These are phyloP conservation scores for Apogon hyalosoma DNA, from an alignment of 2,797 vertebrate genomes.

Conservation along the genomic window DNA sequence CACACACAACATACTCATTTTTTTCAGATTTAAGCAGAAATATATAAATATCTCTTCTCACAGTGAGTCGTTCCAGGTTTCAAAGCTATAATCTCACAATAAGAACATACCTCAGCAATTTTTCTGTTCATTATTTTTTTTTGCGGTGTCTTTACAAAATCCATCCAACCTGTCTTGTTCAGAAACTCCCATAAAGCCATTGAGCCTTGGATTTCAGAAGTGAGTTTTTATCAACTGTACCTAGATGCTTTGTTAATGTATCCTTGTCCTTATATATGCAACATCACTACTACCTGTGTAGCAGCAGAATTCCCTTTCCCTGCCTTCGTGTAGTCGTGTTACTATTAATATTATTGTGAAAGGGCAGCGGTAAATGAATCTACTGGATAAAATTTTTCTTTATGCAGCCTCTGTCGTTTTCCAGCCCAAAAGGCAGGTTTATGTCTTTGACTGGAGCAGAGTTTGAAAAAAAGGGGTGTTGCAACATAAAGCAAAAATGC, in stretches of 20 bases:
- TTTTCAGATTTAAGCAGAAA: constrained; percentile 51
- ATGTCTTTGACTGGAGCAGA: constrained; percentile 13
- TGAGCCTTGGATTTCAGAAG: constrained; percentile 58
- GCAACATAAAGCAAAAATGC: constrained; percentile 30
- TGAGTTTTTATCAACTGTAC: constrained; percentile 31
- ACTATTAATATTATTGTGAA: constrained; percentile 3
- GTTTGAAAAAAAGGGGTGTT: constrained; percentile 19
- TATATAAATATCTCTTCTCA: constrained; percentile 19
- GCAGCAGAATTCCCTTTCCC: constrained; percentile 44
- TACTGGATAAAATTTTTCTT: constrained; percentile 41
- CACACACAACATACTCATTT: constrained; percentile 44
- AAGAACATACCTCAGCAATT: constrained; percentile 76
- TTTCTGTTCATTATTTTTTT: constrained; percentile 28
- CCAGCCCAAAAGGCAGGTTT: constrained; percentile 17
- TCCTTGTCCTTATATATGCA: constrained; percentile 61
- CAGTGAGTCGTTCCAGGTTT: constrained; percentile 42
- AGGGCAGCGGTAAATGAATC: constrained; percentile 32
- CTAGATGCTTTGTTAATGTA: constrained; percentile 49
- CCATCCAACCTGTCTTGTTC: constrained; percentile 65
- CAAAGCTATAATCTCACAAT: constrained; percentile 72
- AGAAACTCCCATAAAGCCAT: constrained; percentile 62
- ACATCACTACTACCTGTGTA: constrained; percentile 65
- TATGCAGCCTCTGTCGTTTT: constrained; percentile 18
- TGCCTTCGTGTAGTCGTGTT: constrained; percentile 46
- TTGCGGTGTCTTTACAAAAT: constrained; percentile 58